Conservation (phyloP, 2,113 vertebrate genomes). For the Pygoscelis antarcticus region DNA sequence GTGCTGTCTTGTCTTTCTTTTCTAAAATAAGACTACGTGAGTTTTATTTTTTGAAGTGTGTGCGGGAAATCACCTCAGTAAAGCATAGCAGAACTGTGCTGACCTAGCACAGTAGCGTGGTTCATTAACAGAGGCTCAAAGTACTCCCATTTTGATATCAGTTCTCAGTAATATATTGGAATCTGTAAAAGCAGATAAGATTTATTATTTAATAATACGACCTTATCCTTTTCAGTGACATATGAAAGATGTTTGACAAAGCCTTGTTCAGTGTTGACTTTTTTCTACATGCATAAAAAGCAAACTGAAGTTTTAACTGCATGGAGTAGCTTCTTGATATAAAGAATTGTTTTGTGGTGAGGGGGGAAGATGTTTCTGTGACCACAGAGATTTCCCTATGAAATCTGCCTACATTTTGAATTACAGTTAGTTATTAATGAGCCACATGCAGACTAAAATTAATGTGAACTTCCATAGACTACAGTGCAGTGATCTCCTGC, state of each 20-base stretch:
- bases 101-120: background rate
- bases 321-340: background rate
- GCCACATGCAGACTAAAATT: background rate
- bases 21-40: background rate
- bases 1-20: background rate
- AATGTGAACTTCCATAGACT: background rate
- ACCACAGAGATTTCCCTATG: background rate
- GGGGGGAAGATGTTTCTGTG: background rate
- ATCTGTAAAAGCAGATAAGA: conserved; percentile 11
- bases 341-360: background rate
- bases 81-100: background rate
- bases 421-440: conserved; percentile 55
- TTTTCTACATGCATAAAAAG: background rate
- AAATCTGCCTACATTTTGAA: conserved; percentile 22
- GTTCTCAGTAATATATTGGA: background rate
- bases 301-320: conserved; percentile 5
- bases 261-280: conserved; percentile 17
- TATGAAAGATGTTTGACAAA: conserved; percentile 42
- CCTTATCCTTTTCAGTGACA: background rate
- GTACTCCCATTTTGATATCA: conserved; percentile 8
- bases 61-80: background rate
- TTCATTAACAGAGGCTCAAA: conserved; percentile 24
- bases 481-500: background rate
- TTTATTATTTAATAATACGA: conserved; percentile 38
- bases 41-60: background rate